Evolutionary conservation across 2,113 vertebrate species (phyloP).

Genomic region (Colius striatus): DNA sequence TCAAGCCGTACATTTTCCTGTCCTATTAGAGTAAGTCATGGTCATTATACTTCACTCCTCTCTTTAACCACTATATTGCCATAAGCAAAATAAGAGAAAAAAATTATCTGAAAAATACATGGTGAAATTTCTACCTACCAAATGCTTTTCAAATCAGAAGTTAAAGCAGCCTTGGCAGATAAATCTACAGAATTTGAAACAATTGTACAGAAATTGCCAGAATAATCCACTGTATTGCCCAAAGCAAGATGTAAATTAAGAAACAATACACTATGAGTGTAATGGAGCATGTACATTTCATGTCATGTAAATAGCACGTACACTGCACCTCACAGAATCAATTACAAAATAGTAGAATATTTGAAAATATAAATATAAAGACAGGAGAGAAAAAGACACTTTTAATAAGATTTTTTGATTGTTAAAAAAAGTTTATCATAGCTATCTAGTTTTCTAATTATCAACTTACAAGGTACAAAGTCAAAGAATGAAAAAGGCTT

Average conservation of each 20-base stretch:
- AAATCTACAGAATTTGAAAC: slow-evolving; percentile 67
- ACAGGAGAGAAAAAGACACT: not conserved
- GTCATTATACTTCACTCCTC: slow-evolving; percentile 35
- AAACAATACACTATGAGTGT: slow-evolving; percentile 67
- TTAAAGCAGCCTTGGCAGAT: slow-evolving; percentile 67
- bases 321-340: slow-evolving; percentile 59
- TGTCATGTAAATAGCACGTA: slow-evolving; percentile 69
- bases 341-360: slow-evolving; percentile 51
- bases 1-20: slow-evolving; percentile 47
- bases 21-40: slow-evolving; percentile 64
- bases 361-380: slow-evolving; percentile 48
- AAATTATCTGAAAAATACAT: slow-evolving; percentile 69
- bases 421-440: slow-evolving; percentile 36
- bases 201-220: slow-evolving; percentile 60
- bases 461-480: slow-evolving; percentile 11
- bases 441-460: slow-evolving; percentile 46
- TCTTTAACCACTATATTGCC: slow-evolving; percentile 31
- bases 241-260: slow-evolving; percentile 79
- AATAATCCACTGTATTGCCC: slow-evolving; percentile 64
- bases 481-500: slow-evolving; percentile 43
- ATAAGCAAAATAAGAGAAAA: slow-evolving; percentile 65
- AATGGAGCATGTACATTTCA: slow-evolving; percentile 74
- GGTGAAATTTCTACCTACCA: slow-evolving; percentile 64
- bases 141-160: slow-evolving; percentile 68
- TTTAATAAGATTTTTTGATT: not conserved